These are phyloP conservation scores for Eretmochelys imbricata DNA, from an alignment of 2,113 vertebrate genomes.

Conservation along the genomic window DNA sequence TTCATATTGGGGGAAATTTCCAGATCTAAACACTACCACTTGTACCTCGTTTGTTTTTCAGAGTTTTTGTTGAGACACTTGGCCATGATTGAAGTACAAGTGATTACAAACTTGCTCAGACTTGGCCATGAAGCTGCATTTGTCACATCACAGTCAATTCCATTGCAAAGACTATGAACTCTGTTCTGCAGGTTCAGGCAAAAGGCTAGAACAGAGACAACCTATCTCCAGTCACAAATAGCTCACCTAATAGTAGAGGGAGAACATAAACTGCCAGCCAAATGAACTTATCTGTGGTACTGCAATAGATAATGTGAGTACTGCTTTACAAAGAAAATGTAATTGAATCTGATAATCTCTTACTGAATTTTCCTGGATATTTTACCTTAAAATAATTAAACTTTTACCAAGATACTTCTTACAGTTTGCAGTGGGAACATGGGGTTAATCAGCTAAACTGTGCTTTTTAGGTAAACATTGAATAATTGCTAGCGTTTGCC, in stretches of 20 bases:
- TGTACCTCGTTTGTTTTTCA: neutral
- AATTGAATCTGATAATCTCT: neutral
- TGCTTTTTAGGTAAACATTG: neutral
- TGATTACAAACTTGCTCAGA: neutral
- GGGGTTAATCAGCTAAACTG: neutral
- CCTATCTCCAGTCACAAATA: neutral
- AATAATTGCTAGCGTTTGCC: neutral
- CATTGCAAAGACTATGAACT: neutral
- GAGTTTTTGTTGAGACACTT: neutral
- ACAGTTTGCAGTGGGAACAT: neutral
- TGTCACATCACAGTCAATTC: neutral
- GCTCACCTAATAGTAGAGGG: neutral
- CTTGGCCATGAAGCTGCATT: neutral
- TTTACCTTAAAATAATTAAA: conserved; percentile 4
- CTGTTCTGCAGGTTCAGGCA: neutral
- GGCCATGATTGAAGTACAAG: neutral
- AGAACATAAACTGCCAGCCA: neutral
- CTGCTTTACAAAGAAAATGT: neutral
- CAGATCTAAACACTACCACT: neutral
- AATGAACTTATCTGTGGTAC: neutral
- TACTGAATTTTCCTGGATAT: neutral
- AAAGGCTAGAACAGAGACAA: neutral
- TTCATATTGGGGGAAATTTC: neutral
- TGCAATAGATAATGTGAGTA: neutral
- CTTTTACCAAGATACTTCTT: neutral